These are phyloP conservation scores for Nycteola revayana DNA, from an alignment of 2,888 invertebrate genomes.

Conservation along the genomic window DNA sequence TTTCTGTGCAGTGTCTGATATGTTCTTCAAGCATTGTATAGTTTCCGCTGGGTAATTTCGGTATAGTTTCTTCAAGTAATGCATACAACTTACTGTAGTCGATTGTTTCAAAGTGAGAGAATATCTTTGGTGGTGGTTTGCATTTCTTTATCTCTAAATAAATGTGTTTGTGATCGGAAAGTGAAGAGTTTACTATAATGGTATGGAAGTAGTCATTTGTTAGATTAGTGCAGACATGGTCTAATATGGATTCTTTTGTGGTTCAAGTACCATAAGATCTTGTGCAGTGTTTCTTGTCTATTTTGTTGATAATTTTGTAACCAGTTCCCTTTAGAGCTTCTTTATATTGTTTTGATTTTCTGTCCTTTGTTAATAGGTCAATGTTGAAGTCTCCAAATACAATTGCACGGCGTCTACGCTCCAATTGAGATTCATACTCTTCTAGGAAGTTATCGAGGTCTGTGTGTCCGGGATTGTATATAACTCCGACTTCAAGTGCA, in stretches of 20 bases:
- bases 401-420: not conserved
- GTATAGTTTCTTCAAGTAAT: not conserved
- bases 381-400: constrained; percentile 1
- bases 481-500: not conserved
- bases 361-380: not conserved
- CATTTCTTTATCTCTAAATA: not conserved
- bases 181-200: not conserved
- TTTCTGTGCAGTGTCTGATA: not conserved
- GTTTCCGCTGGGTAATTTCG: not conserved
- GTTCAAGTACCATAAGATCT: not conserved
- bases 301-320: not conserved
- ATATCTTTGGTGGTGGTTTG: not conserved
- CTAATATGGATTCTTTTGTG: not conserved
- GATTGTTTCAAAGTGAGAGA: not conserved
- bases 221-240: not conserved
- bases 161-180: too few species aligned
- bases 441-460: not conserved
- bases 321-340: not conserved
- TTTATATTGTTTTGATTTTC: not conserved
- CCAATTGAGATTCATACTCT: not conserved
- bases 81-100: not conserved
- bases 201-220: not conserved
- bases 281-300: too few species aligned
- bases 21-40: not conserved
- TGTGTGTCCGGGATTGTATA: not conserved